Evolutionary conservation across 2,113 vertebrate genomes (phyloP), one percentile per base, ranked within the genome.

Genomic region (Geococcyx californianus): DNA sequence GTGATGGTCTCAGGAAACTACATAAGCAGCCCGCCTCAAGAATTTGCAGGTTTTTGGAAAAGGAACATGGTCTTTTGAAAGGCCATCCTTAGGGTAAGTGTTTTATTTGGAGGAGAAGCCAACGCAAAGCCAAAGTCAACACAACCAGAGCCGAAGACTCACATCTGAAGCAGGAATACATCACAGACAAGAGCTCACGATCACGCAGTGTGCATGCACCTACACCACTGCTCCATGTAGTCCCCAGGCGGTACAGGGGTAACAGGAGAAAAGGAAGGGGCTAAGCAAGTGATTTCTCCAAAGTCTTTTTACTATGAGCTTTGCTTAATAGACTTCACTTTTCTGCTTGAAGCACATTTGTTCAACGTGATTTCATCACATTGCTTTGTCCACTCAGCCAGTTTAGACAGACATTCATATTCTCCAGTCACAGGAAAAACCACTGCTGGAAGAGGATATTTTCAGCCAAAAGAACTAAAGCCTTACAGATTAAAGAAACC

Each of bases 191-290:
- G 60, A 55, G 17, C 6, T 3, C 2, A 26, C 14, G 59, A 62
- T 21, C 7, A 2, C 0, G 2, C 13, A 51, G 21, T 8, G 0
- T 19, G 28, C 3, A 23, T 14, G 6, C 8, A 40, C 56, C 62
- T 45, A 34, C 28, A 2, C 0, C 34, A 38, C 44, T 40, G 42
- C 49, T 73, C 49, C 62, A 8, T 15, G 1, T 0, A 54, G 28
- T 29, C 28, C 54, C 28, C 45, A 40, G 24, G 7, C 16, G 19
- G 38, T 2, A 52, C 5, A 56, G 16, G 40, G 20, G 8, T 4
- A 62, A 44, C 23, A 58, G 73, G 11, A 66, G 51, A 31, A 59
- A 75, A n/a, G 38, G 49, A 87, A 68, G 8, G 36, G 16, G 28
- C 11, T 38, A 36, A 55, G 55, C 7, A 6, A 0, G 23, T 31